These are phyloP conservation scores for Pavo muticus DNA, from an alignment of 2,113 vertebrate species.

Conservation along the genomic window DNA sequence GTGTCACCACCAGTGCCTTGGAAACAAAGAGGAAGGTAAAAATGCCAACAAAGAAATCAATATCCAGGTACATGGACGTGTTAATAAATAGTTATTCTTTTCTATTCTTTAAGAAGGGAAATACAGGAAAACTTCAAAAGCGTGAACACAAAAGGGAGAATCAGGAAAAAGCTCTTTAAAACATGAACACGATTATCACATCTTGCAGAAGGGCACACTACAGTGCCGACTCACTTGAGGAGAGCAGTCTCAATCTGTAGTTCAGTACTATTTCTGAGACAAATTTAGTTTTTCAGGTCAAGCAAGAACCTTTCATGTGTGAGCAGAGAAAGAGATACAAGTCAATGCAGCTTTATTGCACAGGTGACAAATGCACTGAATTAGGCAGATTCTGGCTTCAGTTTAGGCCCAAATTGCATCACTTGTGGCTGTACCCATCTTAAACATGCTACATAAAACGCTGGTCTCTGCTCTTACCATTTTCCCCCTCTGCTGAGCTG, in stretches of 20 bases:
- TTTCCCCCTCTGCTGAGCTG: slow-evolving; percentile 95
- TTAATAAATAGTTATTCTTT: background rate
- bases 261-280: background rate
- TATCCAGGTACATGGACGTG: background rate
- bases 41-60: background rate
- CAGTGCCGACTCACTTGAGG: background rate
- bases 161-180: background rate
- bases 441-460: background rate
- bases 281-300: background rate
- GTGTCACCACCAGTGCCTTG: background rate
- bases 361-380: background rate
- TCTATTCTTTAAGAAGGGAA: background rate
- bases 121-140: background rate
- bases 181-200: background rate
- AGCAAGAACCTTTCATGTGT: background rate
- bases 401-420: background rate
- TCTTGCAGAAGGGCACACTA: background rate
- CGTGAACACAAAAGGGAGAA: background rate
- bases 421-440: background rate
- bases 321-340: background rate
- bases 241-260: background rate
- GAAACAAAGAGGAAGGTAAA: background rate
- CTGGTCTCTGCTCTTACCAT: slow-evolving; percentile 82
- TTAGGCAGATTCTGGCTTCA: background rate
- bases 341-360: background rate